A percentile compares a stretch with the other conserved stretches of the same genome.
Conservation (phyloP, 2,888 invertebrate genomes). For the Lottia scabra region DNA sequence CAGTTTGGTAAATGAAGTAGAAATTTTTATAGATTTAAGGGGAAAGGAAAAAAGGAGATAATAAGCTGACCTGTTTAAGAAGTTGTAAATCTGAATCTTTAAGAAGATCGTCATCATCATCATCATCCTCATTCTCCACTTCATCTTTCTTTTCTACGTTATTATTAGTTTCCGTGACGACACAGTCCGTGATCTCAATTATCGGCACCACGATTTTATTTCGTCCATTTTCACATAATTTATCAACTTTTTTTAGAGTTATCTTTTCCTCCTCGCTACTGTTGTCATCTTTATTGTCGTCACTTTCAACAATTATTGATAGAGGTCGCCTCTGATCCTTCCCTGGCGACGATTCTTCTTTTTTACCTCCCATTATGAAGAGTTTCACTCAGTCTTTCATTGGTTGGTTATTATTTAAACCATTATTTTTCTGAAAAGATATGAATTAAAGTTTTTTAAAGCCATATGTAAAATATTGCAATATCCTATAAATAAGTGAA, state of each 20-base stretch:
- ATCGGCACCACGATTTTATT: neutral
- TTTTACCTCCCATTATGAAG: slow-evolving; percentile 23
- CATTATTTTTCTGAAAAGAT: too few species aligned
- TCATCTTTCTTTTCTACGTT: neutral
- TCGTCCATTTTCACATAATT: neutral
- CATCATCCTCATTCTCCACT: neutral
- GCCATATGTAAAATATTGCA: too few species aligned
- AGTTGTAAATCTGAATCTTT: neutral
- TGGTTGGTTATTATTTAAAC: too few species aligned
- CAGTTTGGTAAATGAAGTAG: too few species aligned
- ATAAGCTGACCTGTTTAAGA: neutral
- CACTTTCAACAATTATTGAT: slow-evolving; percentile 22
- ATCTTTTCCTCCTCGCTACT: neutral
- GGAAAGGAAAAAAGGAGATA: too few species aligned
- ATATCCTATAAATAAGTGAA: too few species aligned
- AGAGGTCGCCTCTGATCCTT: slow-evolving; percentile 19
- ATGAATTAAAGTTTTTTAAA: too few species aligned
- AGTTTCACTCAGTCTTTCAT: neutral
- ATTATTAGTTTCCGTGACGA: slow-evolving; percentile 37
- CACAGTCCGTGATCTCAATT: slow-evolving; percentile 16
- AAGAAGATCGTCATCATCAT: neutral
- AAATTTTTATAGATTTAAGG: too few species aligned
- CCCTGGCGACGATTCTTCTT: slow-evolving; percentile 15
- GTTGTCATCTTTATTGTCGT: slow-evolving; percentile 7
- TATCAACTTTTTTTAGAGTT: neutral